A percentile compares a stretch with the other conserved stretches of the same genome.
phyloP scores from a whole-genome alignment of 30 jellyfish, hydroid and myxozoan species.

The Clytia hemisphaerica region DNA sequence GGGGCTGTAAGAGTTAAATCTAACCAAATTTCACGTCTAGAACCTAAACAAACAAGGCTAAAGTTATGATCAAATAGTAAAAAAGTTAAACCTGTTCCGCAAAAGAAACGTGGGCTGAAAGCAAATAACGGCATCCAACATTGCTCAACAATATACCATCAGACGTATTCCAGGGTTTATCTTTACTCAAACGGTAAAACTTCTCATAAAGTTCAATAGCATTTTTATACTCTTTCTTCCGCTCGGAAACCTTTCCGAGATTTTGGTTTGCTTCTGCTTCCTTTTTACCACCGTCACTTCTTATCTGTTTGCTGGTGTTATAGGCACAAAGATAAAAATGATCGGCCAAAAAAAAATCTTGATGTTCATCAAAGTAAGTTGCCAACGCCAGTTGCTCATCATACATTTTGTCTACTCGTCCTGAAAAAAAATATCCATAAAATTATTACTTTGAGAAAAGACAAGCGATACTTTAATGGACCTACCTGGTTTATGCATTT shows the following conservation, averaged over 20 bases:
- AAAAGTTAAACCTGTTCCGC: slow-evolving; percentile 54
- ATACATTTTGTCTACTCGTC: slow-evolving; percentile 62
- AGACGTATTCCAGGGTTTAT: slow-evolving; percentile 52
- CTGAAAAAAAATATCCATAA: slow-evolving; percentile 32
- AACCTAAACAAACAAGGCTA: background rate
- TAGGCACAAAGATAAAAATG: slow-evolving; percentile 42
- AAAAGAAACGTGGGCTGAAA: slow-evolving; percentile 43
- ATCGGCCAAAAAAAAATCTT: slow-evolving; percentile 46
- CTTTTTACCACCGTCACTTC: slow-evolving; percentile 62
- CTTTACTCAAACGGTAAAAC: slow-evolving; percentile 44
- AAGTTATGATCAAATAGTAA: background rate
- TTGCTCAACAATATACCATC: slow-evolving; percentile 42
- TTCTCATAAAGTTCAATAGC: slow-evolving; percentile 41
- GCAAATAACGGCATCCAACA: slow-evolving; percentile 64
- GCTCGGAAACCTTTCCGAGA: slow-evolving; percentile 57
- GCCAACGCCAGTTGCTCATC: slow-evolving; percentile 62
- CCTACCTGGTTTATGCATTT: background rate
- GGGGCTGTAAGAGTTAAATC: no score
- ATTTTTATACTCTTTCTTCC: slow-evolving; percentile 34
- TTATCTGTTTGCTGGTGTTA: slow-evolving; percentile 40
- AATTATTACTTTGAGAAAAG: background rate
- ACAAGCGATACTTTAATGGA: no score
- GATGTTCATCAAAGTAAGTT: slow-evolving; percentile 33
- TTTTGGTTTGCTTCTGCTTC: slow-evolving; percentile 78
- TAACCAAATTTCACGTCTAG: no score